phyloP scores from a whole-genome alignment of 2,113 vertebrate genomes.

The Rhadina sibilatrix region DNA sequence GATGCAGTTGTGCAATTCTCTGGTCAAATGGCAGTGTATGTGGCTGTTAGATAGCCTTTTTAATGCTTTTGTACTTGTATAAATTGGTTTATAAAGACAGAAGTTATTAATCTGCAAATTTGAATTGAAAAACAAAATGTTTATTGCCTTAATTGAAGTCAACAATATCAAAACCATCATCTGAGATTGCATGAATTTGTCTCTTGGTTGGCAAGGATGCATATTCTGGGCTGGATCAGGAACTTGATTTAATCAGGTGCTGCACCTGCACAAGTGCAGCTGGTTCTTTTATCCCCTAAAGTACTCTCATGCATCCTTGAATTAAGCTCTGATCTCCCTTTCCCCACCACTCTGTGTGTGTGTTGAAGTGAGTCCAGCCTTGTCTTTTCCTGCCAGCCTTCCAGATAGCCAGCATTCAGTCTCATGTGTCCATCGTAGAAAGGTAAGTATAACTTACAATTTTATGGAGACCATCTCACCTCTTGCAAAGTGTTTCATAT shows the following conservation, averaged over 20 bases:
- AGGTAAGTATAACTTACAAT: not conserved
- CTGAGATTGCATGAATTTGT: not conserved
- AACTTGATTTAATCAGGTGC: not conserved
- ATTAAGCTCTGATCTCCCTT: not conserved
- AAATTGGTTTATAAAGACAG: not conserved
- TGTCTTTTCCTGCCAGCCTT: not conserved
- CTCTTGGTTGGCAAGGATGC: not conserved
- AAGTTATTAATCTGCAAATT: not conserved
- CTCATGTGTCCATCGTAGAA: not conserved
- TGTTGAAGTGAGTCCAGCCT: not conserved
- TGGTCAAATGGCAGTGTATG: not conserved
- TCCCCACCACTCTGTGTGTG: not conserved
- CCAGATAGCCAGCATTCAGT: not conserved
- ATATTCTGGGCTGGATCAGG: not conserved
- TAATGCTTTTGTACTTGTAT: not conserved
- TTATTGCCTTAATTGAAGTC: not conserved
- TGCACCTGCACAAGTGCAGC: not conserved
- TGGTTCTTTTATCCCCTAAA: not conserved
- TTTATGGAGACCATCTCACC: not conserved
- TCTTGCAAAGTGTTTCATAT: accelerated
- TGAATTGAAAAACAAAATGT: not conserved
- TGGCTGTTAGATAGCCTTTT: not conserved
- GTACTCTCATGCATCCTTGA: not conserved
- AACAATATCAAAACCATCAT: not conserved
- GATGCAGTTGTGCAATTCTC: not conserved